phyloP scores from a whole-genome alignment of 2,888 invertebrate genomes.

The Philhelius pedissequus region DNA sequence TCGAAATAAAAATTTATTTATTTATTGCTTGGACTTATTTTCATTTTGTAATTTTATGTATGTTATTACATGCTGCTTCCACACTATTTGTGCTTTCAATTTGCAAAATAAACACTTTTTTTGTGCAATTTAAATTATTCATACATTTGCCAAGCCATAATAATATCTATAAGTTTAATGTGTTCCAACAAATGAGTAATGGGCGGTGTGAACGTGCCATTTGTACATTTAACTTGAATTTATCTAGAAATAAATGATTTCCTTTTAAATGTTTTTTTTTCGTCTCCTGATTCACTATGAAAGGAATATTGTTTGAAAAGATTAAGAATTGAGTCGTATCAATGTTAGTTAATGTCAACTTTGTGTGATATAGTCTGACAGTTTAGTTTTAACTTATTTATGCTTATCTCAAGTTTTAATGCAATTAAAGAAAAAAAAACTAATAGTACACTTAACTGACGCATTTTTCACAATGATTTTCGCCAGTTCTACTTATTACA shows the following conservation, averaged over 20 bases:
- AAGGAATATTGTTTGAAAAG: no score
- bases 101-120: conserved; percentile 52
- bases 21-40: conserved; percentile 34
- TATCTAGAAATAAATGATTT: conserved; percentile 30
- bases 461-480: no score
- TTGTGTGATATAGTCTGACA: no score
- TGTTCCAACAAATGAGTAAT: background rate
- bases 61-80: conserved; percentile 12
- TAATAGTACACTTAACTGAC: no score
- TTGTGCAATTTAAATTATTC: conserved; percentile 18
- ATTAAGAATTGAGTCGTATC: no score
- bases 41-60: conserved; percentile 11
- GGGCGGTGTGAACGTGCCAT: conserved; percentile 40
- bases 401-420: no score
- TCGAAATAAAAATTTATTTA: conserved; percentile 27
- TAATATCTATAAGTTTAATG: background rate
- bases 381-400: no score
- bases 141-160: background rate
- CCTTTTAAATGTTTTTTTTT: background rate
- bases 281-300: background rate
- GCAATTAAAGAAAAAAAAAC: no score
- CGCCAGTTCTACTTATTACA: no score
- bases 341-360: no score
- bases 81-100: conserved; percentile 31
- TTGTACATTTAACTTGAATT: conserved; percentile 37